These are phyloP conservation scores for Salvator merianae DNA, from an alignment of 2,113 vertebrate genomes.

Conservation along the genomic window DNA sequence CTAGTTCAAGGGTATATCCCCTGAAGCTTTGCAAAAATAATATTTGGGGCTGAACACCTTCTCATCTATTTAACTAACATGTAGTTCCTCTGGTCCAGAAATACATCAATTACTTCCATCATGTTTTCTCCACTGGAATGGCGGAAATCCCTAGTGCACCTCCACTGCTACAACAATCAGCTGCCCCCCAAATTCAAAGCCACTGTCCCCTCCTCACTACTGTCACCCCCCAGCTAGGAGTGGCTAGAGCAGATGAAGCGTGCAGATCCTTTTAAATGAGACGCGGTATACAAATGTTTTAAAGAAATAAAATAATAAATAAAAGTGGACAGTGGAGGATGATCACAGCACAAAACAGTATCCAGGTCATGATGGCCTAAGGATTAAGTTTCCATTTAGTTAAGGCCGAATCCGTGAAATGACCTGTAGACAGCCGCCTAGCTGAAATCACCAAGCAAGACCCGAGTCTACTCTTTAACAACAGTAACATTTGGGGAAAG, in stretches of 20 bases:
- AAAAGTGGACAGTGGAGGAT: no score
- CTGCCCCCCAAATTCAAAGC: background rate
- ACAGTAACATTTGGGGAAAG: background rate
- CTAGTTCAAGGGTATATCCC: background rate
- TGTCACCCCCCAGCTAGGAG: background rate
- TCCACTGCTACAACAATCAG: conserved; percentile 3
- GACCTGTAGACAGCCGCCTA: background rate
- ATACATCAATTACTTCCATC: background rate
- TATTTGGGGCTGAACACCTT: background rate
- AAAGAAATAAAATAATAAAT: background rate
- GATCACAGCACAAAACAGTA: no score
- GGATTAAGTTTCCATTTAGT: background rate
- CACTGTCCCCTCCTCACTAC: background rate
- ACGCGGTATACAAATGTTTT: background rate
- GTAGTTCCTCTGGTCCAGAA: background rate
- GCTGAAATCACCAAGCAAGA: background rate
- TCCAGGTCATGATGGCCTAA: background rate
- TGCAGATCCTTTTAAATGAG: no score
- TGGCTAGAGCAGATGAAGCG: no score
- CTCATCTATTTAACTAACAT: background rate
- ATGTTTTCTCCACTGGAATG: background rate
- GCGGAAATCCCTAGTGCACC: background rate
- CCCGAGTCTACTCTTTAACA: conserved; percentile 4
- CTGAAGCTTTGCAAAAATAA: conserved; percentile 11
- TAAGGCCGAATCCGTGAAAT: background rate